phyloP scores from a whole-genome alignment of 2,113 vertebrate species.

The Heloderma charlesbogerti region DNA sequence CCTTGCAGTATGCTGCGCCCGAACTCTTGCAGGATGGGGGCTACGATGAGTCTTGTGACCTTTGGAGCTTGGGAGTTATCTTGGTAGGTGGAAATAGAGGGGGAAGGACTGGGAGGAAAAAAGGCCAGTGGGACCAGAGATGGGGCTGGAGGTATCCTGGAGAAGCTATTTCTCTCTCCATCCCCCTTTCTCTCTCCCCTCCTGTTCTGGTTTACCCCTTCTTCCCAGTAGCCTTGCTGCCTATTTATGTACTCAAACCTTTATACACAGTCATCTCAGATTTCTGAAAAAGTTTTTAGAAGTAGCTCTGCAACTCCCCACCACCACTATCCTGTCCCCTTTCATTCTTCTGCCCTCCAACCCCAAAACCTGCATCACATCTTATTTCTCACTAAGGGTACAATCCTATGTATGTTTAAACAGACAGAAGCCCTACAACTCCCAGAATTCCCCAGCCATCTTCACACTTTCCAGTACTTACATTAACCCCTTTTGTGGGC shows the following conservation, averaged over 20 bases:
- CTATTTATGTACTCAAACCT: neutral
- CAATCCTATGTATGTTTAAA: too few relatives aligned
- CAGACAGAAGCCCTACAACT: too few relatives aligned
- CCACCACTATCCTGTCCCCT: neutral
- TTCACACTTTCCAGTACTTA: neutral
- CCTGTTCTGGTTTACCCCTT: neutral
- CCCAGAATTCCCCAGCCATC: too few relatives aligned
- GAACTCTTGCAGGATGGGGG: slow-evolving; percentile 89
- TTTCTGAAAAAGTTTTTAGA: neutral
- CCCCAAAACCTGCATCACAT: neutral
- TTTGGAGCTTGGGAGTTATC: slow-evolving; percentile 94
- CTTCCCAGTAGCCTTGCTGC: neutral
- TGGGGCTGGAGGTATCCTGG: neutral
- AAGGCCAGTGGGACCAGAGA: neutral
- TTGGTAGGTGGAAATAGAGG: slow-evolving; percentile 77
- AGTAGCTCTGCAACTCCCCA: neutral
- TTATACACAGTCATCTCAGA: neutral
- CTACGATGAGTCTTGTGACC: slow-evolving; percentile 92
- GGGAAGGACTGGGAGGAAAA: neutral
- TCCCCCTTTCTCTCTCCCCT: too few relatives aligned
- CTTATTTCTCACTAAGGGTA: neutral
- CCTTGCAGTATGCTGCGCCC: slow-evolving; percentile 91
- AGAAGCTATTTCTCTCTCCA: too few relatives aligned
- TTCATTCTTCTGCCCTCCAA: neutral
- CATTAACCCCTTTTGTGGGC: neutral